Evolutionary conservation across 2,113 vertebrate species (phyloP), one percentile per base, ranked within the genome.

Genomic region (Stigmatopora nigra): DNA sequence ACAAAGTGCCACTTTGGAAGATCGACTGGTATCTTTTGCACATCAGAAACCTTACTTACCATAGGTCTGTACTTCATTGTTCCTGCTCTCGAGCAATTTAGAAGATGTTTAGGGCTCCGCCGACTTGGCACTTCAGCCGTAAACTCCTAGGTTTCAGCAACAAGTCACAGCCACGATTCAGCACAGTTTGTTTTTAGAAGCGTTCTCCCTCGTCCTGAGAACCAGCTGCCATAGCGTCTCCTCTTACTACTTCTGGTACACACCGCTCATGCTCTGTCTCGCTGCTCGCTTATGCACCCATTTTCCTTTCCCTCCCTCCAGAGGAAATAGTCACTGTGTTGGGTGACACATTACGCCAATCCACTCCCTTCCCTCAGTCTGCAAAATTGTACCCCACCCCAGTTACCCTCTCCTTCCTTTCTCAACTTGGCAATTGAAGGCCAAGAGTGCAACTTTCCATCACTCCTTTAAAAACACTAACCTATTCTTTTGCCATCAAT

Each of bases 61-160:
- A 75, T 6, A 52, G 81, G 70, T 86, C 86, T 85, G 82, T 88
- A 86, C 76, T 87, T 88, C 85, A 86, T 86, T 79, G 62, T 59
- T 77, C 59, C 75, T 55, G 72, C 77, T 78, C 59, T 82, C 9
- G 0, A 65, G 15, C 31, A 52, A 65, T 70, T 10, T 51, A 22
- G 22, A 55, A 17, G 2, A 14, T 15, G 11, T 16, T 48, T 68
- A 47, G 3, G 38, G 58, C 61, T 59, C 49, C 44, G 36, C 3
- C 7, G 41, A 20, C 22, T 41, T 4, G 8, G 72, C 57, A 19
- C 61, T 70, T 70, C 71, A 35, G 77, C 70, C 63, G 53, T 47
- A 63, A 63, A 56, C 78, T 78, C 75, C 60, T 72, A 78, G 72
- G 71, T 68, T 78, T 65, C 70, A 68, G 66, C 45, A 9, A 73